Evolutionary conservation across 2,113 vertebrate species (phyloP).

Genomic region (Cryptoleucopteryx plumbea): DNA sequence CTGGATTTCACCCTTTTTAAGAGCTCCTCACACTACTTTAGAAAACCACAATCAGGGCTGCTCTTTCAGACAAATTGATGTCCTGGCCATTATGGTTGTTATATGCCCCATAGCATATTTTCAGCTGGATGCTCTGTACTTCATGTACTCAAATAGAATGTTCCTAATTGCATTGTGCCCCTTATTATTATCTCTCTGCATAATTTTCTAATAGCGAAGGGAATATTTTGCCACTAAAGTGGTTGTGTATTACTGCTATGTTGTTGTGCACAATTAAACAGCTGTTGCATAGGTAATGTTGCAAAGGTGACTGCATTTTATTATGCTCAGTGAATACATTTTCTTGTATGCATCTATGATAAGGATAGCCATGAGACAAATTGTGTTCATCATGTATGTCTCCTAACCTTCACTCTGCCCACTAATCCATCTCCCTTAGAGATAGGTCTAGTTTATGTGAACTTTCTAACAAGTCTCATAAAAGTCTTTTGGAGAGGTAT

Average conservation of each 20-base stretch:
- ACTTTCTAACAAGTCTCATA: neutral
- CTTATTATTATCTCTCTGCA: constrained; percentile 3
- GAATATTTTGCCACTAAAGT: constrained; percentile 46
- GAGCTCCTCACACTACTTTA: neutral
- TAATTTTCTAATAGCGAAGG: constrained; percentile 7
- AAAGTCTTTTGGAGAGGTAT: neutral
- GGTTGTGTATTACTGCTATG: neutral
- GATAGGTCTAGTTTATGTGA: neutral
- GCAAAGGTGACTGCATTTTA: constrained; percentile 33
- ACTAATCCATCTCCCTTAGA: neutral
- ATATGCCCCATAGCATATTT: neutral
- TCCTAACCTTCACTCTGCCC: neutral
- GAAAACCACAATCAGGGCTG: neutral
- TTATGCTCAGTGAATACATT: neutral
- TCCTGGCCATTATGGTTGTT: neutral
- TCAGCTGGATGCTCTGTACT: neutral
- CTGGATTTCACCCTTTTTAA: neutral
- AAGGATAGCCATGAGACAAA: constrained; percentile 3
- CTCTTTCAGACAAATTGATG: neutral
- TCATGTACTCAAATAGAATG: neutral
- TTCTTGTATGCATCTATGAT: neutral
- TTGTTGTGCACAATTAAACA: constrained; percentile 48
- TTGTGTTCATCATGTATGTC: neutral
- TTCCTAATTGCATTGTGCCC: neutral
- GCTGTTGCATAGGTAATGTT: neutral